Evolutionary conservation across 2,888 invertebrate genomes (phyloP).

Genomic region (Scaptomyza reducta): DNA sequence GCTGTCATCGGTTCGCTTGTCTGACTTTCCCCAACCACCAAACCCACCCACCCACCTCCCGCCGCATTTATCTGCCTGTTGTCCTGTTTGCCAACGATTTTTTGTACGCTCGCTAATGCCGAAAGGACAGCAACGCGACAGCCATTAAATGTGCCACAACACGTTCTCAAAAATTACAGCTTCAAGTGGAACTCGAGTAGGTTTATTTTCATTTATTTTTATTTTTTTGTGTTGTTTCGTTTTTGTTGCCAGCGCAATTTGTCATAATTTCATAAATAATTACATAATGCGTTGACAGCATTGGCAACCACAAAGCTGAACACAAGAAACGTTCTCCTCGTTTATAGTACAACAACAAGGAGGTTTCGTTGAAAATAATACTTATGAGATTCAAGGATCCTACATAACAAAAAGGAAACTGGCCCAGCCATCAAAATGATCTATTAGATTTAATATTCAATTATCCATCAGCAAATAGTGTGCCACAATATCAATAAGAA

Average conservation of each 20-base stretch:
- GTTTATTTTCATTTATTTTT: slow-evolving; percentile 2
- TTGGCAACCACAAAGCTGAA: slow-evolving; percentile 9
- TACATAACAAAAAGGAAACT: neutral
- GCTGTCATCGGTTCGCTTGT: slow-evolving; percentile 27
- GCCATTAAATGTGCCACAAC: slow-evolving; percentile 69
- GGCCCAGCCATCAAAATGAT: slow-evolving; percentile 14
- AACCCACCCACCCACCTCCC: slow-evolving; percentile 1
- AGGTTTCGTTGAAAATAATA: slow-evolving; percentile 9
- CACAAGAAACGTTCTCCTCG: slow-evolving; percentile 8
- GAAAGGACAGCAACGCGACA: slow-evolving; percentile 47
- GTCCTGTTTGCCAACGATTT: slow-evolving; percentile 36
- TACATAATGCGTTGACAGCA: slow-evolving; percentile 75
- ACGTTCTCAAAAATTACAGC: slow-evolving; percentile 51
- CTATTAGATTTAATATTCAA: slow-evolving; percentile 10
- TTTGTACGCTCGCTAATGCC: slow-evolving; percentile 40
- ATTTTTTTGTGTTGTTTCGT: slow-evolving; percentile 4
- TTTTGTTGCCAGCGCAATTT: slow-evolving; percentile 53
- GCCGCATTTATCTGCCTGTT: slow-evolving; percentile 41
- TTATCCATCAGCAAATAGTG: slow-evolving; percentile 21
- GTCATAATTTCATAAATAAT: slow-evolving; percentile 77
- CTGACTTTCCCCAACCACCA: slow-evolving; percentile 5
- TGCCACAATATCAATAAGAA: neutral
- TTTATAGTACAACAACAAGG: slow-evolving; percentile 18
- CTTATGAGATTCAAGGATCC: slow-evolving; percentile 3
- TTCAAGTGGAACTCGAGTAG: slow-evolving; percentile 15